Base-by-base conservation (phyloP, 2,888 invertebrate species). In the Salpingus planirostris region DNA sequence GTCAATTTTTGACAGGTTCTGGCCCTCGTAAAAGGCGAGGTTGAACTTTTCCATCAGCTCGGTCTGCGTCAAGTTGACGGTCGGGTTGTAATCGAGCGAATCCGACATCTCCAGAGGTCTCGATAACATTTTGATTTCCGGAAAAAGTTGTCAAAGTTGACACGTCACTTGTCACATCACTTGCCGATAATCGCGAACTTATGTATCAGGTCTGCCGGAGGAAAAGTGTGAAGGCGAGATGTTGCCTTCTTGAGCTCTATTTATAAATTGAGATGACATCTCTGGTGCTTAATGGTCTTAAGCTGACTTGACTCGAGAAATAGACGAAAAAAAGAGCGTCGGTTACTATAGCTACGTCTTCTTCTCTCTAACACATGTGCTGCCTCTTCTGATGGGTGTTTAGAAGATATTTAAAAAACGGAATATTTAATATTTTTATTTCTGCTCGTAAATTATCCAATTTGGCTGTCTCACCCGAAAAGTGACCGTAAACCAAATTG, bases 31-130 rank as follows among this genome's bases (percentile, higher is more conserved):
- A 36, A 65, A 65, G 2, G 65, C 65, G 11, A 62, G 44, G 37
- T 64, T 64, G 49, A 65, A 65, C 45, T 63, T 63, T 38, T 63
- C 62, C 49, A 62, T 58, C 10, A 65, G 45, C 38, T 63, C 64
- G n/a, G 46, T 43, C 46, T 62, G 64, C 15, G 57, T 52, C 24
- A 50, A 38, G 38, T 54, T 44, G 31, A 46, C 47, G 15, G 52
- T 44, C 11, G 54, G 52, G 33, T 51, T 43, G 46, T 52, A 55
- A n/a, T n/a, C n/a, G 3, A 54, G 34, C 29, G 44, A 46, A 21
- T 52, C 51, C 18, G 43, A 35, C 37, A 49, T 44, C 26, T 47
- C 47, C 35, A 33, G 36, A 4, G 39, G 23, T 31, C 44, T 44
- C 14, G 43, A 38, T 24, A 52, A 36, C 52, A 54, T 54, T 50